Evolutionary conservation across 2,888 invertebrate genomes (phyloP).

Genomic region (Xestoiulus laeticollis): DNA sequence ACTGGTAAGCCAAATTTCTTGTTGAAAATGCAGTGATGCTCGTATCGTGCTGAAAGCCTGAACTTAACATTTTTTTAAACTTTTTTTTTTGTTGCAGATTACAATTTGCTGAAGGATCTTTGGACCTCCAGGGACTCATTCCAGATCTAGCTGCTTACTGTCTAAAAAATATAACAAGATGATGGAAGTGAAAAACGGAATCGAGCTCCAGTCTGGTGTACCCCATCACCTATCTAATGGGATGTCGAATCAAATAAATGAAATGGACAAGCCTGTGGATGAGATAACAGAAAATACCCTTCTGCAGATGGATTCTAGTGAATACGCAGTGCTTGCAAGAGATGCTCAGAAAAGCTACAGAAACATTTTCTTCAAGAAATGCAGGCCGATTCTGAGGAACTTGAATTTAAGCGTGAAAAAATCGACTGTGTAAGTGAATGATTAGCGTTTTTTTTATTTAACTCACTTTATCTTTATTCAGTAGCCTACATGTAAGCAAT

Average conservation of each 20-base stretch:
- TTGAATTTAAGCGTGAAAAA: constrained; percentile 31
- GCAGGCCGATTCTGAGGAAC: background rate
- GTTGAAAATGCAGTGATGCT: too few relatives aligned
- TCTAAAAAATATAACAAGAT: too few relatives aligned
- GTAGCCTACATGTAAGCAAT: too few relatives aligned
- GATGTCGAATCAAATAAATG: background rate
- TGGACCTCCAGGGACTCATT: background rate
- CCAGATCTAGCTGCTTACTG: background rate
- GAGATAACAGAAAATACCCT: background rate
- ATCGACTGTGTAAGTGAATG: constrained; percentile 36
- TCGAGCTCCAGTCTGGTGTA: background rate
- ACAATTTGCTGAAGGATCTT: background rate
- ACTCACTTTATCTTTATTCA: too few relatives aligned
- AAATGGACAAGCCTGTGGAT: background rate
- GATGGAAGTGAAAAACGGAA: background rate
- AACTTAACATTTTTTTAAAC: background rate
- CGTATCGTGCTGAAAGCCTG: too few relatives aligned
- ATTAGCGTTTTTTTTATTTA: background rate
- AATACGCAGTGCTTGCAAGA: background rate
- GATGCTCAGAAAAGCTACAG: constrained; percentile 11
- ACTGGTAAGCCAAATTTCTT: background rate
- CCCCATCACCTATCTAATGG: background rate
- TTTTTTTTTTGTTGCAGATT: background rate
- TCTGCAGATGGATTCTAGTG: background rate
- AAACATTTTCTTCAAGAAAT: background rate